phyloP scores from a whole-genome alignment of 2,113 vertebrate species.

The Cranoglanis bouderius region DNA sequence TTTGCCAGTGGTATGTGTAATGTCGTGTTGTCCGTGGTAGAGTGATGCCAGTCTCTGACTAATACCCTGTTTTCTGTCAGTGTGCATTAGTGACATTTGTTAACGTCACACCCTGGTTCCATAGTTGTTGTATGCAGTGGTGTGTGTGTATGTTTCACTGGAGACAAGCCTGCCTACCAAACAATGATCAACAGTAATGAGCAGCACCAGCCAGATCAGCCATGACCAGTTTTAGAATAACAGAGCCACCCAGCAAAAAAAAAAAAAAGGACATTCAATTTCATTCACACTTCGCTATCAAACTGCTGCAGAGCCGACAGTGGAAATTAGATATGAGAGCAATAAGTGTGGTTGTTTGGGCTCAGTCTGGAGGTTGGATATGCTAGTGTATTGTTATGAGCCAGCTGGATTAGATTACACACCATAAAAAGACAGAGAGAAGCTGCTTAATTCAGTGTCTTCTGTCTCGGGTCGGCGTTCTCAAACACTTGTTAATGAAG shows the following conservation, averaged over 20 bases:
- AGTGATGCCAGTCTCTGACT: conserved; percentile 35
- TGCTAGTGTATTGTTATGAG: conserved; percentile 11
- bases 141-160: conserved; percentile 30
- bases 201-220: conserved; percentile 46
- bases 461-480: background rate
- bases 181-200: conserved; percentile 48
- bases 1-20: conserved; percentile 12
- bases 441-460: background rate
- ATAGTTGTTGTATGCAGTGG: conserved; percentile 23
- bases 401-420: background rate
- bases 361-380: background rate
- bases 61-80: conserved; percentile 51
- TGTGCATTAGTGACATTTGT: conserved; percentile 52
- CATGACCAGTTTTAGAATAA: conserved; percentile 32
- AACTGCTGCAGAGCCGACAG: background rate
- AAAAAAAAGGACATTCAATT: conserved; percentile 12
- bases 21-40: conserved; percentile 17
- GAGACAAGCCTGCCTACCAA: conserved; percentile 41
- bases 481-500: conserved; percentile 13
- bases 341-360: background rate
- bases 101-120: conserved; percentile 44
- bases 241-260: conserved; percentile 34
- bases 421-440: background rate
- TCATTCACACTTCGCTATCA: conserved; percentile 23
- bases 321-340: background rate